phyloP scores from a whole-genome alignment of 2,113 vertebrate genomes.

The Lutjanus erythropterus region DNA sequence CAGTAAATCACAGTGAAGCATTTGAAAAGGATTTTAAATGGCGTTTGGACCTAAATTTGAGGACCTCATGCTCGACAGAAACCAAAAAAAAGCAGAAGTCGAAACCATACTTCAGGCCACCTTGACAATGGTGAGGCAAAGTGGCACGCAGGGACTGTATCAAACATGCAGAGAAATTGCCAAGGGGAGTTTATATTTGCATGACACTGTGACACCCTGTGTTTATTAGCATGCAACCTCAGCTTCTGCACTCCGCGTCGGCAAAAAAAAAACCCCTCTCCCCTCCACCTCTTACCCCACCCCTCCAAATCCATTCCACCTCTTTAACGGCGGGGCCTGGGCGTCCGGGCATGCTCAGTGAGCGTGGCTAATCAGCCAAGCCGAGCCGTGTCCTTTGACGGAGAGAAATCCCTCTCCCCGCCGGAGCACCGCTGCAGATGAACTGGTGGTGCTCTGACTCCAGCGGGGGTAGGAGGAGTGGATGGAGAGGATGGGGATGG shows the following conservation, averaged over 20 bases:
- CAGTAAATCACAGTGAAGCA: slow-evolving; percentile 54
- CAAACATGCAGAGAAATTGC: slow-evolving; percentile 63
- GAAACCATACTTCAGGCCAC: slow-evolving; percentile 37
- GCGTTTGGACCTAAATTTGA: slow-evolving; percentile 42
- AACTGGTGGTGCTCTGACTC: slow-evolving; percentile 57
- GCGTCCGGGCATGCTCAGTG: slow-evolving; percentile 64
- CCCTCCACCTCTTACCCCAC: background rate
- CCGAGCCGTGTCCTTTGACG: slow-evolving; percentile 66
- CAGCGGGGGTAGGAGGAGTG: slow-evolving; percentile 29
- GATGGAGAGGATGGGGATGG: background rate
- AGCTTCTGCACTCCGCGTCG: slow-evolving; percentile 44
- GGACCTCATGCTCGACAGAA: slow-evolving; percentile 38
- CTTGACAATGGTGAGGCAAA: slow-evolving; percentile 27
- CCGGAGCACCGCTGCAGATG: slow-evolving; percentile 56
- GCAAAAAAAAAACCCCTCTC: background rate
- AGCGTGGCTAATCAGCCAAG: slow-evolving; percentile 75
- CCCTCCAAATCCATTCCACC: slow-evolving; percentile 57
- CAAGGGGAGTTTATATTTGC: slow-evolving; percentile 71
- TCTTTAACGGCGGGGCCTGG: slow-evolving; percentile 53
- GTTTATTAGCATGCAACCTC: slow-evolving; percentile 75
- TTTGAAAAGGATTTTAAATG: slow-evolving; percentile 67
- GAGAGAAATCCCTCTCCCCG: slow-evolving; percentile 55
- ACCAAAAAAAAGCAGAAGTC: slow-evolving; percentile 43
- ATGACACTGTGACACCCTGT: slow-evolving; percentile 68
- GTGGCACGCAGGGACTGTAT: slow-evolving; percentile 42